Conservation (phyloP, 2,113 vertebrate genomes). For the Brachypteracias leptosomus region DNA sequence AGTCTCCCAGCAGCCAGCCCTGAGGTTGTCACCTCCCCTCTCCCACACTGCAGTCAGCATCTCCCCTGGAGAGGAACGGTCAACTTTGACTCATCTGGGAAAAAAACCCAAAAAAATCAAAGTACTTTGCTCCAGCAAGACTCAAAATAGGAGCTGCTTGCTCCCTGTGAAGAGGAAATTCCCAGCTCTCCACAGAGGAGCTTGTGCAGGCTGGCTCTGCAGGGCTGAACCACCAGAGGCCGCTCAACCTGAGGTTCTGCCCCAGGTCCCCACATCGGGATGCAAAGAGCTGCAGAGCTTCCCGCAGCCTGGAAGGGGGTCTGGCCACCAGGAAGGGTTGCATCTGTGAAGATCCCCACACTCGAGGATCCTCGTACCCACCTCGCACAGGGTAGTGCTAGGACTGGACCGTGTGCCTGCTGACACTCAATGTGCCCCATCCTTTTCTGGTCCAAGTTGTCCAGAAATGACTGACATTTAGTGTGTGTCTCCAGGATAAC, state of each 20-base stretch:
- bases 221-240: rapidly evolving
- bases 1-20: not conserved
- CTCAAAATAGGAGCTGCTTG: conserved; percentile 17
- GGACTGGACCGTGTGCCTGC: not conserved
- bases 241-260: not conserved
- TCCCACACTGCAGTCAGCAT: not conserved
- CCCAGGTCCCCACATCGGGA: not conserved
- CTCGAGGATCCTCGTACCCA: rapidly evolving
- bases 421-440: not conserved
- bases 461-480: not conserved
- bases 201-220: not conserved
- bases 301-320: not conserved
- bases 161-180: conserved; percentile 17
- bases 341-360: rapidly evolving
- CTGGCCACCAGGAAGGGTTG: not conserved
- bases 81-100: not conserved
- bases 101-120: not conserved
- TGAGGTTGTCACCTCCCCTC: not conserved
- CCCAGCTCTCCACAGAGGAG: not conserved
- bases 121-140: not conserved
- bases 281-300: not conserved
- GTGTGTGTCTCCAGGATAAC: not conserved
- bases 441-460: not conserved
- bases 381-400: not conserved
- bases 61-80: not conserved